Base-by-base conservation (phyloP, 2,113 vertebrate genomes). In the Andinoacara biseriatus region DNA sequence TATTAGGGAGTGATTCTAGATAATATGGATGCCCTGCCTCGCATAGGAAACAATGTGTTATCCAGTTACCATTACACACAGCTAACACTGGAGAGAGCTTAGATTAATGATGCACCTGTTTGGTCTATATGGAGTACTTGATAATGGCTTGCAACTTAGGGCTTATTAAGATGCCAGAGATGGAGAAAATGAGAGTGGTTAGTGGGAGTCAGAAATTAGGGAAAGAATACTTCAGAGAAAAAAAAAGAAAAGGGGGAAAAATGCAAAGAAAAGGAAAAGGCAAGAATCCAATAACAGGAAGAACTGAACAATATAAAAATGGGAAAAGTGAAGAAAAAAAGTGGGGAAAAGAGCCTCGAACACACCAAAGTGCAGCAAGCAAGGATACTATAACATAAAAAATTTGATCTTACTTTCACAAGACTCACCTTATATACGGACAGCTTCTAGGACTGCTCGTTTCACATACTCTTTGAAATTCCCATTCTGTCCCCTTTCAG, bases 71-170 rank as follows among this genome's bases (percentile, higher is more conserved):
- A 87, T 77, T 87, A 82, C 89, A 88, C 83, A 83, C 65, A 89
- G 83, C 74, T 86, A 89, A 84, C 86, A 83, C 75, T 81, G 78
- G 80, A 85, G 85, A 84, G 76, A 81, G 40, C 84, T 87, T 49
- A 88, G 93, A 95, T 94, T 94, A 94, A 95, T 94, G 90, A 90
- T 83, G 76, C 81, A 77, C 82, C 90, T 87, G 82, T 87, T 92
- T 82, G 54, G 88, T 89, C 86, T 89, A 83, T 84, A 91, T 86
- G 83, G 76, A 89, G 80, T 78, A 75, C 76, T 82, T 62, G 72
- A 90, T 91, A 83, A 85, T 91, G 80, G 82, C 75, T 80, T 76
- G 76, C 62, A 86, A 90, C 82, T 67, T 86, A 85, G 81, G 86
- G 76, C 79, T 89, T 91, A 89, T 93, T 91, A 93, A 65, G 76